Base-by-base conservation (phyloP, 2,888 invertebrate genomes). In the Amorpha juglandis region DNA sequence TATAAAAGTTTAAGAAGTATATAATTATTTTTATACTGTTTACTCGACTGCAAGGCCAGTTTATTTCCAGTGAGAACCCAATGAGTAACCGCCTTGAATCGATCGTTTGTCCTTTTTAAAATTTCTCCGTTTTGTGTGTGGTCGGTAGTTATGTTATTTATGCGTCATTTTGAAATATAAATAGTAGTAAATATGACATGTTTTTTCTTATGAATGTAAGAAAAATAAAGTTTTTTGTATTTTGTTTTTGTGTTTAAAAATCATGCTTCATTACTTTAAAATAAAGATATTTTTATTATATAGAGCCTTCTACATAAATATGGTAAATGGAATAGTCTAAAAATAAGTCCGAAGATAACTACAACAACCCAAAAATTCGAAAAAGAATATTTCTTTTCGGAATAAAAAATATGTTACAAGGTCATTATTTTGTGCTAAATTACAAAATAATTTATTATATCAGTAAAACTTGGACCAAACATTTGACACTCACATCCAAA, bases 71-170 rank as follows among this genome's bases (percentile, higher is more conserved):
- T 53, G n/a, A 53, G 33, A 53, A 27, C 14, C 38, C 12, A 38
- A 16, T 58, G 58, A 58, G 58, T 58, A 58, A 58, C 42, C 19
- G 58, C 58, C 58, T 58, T 58, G 58, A 58, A 58, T 58, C 58
- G 58, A 58, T 58, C 42, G 38, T 0, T 58, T 58, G 58, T 58
- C 58, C 58, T 58, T 58, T 55, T 58, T 6, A 58, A 58, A 58
- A 58, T 42, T 38, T 58, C 38, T 38, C 55, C 16, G 55, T 38
- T 27, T 19, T 19, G 58, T 58, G 55, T 51, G 21, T 45, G 63
- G 27, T 38, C 48, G 52, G 7, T 52, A 4, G 16, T 21, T 38
- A 14, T 51, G 19, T n/a, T 62, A 11, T 63, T 42, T 58, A 58
- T 58, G 58, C 42, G 58, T 50, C 50, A 58, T 38, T 58, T 52